Base-by-base conservation (phyloP, 2,113 vertebrate genomes). In the Geococcyx californianus region DNA sequence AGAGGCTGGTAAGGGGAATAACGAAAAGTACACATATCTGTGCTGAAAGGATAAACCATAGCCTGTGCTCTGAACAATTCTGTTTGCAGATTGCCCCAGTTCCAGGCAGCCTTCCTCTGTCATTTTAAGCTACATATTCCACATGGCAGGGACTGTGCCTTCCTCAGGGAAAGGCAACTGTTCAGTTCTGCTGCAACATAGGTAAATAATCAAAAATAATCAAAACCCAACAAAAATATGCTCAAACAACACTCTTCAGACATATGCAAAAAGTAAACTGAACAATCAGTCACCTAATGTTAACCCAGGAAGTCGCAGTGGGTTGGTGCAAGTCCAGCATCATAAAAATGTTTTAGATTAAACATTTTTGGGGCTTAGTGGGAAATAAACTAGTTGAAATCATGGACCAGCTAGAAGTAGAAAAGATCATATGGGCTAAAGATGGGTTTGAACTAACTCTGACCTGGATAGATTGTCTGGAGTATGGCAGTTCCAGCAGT, bases 311-410 rank as follows among this genome's bases (percentile, higher is more conserved):
- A 51, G 29, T n/a, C 38, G 40, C 16, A 34, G 54, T 29, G 6
- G 29, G 54, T 68, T 92, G 54, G 62, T n/a, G 70, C 45, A 58
- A 87, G n/a, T 69, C 67, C n/a, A 90, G 74, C 52, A 70, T 44
- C 59, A 78, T 67, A 81, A 84, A 95, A 94, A 81, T 63, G 60
- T 88, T 90, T 89, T 76, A 84, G 31, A 84, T 88, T 76, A 87
- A 92, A 90, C 76, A 76, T 95, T 89, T 76, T 67, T n/a, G 67
- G 25, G 79, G 38, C n/a, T 78, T 75, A 63, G 62, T 67, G 36
- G 70, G 40, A 92, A 91, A 92, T 31, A 87, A 31, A 81, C 40
- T 55, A 56, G 67, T 70, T 74, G 74, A 87, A 95, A 76, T 79
- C 58, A 89, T 9, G 58, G 89, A 90, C 44, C 49, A 94, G 58